These are phyloP conservation scores for Sesia bembeciformis DNA, from an alignment of 2,888 invertebrate species.

Conservation along the genomic window DNA sequence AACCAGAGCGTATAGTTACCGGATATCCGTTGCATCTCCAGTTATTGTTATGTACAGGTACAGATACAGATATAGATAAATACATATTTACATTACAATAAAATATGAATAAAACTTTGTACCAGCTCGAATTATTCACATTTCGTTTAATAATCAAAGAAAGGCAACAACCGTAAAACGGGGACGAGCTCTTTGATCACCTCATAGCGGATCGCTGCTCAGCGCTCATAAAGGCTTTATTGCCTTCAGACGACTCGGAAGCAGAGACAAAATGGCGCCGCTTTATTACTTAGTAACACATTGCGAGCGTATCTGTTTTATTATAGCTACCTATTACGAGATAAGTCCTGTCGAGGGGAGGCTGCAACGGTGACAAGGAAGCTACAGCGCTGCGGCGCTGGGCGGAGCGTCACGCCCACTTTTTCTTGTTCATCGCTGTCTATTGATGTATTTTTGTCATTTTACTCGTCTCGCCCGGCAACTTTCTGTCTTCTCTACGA, in stretches of 20 bases:
- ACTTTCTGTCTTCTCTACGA: not conserved
- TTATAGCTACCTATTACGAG: constrained; percentile 65
- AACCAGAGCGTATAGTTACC: too few species aligned
- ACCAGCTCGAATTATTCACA: constrained; percentile 37
- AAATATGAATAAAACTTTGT: constrained; percentile 2
- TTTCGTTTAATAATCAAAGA: constrained; percentile 56
- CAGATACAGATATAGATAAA: constrained; percentile 6
- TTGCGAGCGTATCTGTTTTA: constrained; percentile 65
- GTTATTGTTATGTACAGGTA: constrained; percentile 1
- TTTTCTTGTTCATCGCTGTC: constrained; percentile 40
- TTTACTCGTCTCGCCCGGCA: not conserved
- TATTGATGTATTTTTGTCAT: constrained; percentile 1
- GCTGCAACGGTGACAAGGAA: constrained; percentile 54
- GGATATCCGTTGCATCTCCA: too few species aligned
- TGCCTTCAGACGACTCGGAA: constrained; percentile 51
- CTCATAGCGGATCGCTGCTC: constrained; percentile 50
- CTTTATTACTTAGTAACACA: constrained; percentile 74
- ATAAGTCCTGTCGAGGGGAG: constrained; percentile 47
- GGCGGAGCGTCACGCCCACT: constrained; percentile 70
- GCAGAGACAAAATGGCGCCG: constrained; percentile 68
- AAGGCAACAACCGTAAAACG: constrained; percentile 54
- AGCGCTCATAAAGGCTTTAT: constrained; percentile 60
- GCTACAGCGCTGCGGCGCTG: constrained; percentile 34
- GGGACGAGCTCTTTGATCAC: constrained; percentile 62
- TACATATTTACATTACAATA: not conserved